Evolutionary conservation across 2,113 vertebrate species (phyloP), one percentile per base, ranked within the genome.

Genomic region (Poecile atricapillus): DNA sequence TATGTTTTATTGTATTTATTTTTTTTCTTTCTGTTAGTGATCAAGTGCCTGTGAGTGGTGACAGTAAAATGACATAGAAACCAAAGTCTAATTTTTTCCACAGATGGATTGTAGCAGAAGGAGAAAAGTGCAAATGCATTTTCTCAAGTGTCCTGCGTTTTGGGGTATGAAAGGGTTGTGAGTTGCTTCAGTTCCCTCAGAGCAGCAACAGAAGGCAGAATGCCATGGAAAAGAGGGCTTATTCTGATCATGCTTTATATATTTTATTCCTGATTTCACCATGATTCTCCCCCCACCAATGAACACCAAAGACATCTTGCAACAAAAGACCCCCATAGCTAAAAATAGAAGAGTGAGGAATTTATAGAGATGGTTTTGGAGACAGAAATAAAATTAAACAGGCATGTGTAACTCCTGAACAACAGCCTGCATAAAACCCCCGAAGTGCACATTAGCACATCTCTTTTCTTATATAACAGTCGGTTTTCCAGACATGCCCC

Each of bases 91-190:
- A 52, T 94, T 97, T 98, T 96, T 95, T 21, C n/a, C 92, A 97
- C 97, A 97, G 96, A 96, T 97, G 94, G 96, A 93, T 97, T 94
- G 83, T 79, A 91, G 90, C 95, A 97, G 91, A 96, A 96, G 94
- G 94, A 96, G 76, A 73, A 92, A 97, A 96, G 93, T 96, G 95
- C 75, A 92, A 96, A 97, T 96, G 87, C 77, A 78, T 91, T 95
- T 97, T 97, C 84, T 95, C 83, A 88, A 90, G 90, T 95, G 86
- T 93, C 95, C 92, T 91, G 77, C 2, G 7, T 91, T 96, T 93
- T 65, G 83, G 63, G 74, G 39, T 88, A 77, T 92, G 88, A 74
- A 92, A 83, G 39, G 58, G 37, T 59, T 93, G 53, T 53, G 78
- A 87, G 93, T 93, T 89, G 80, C 56, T 94, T 95, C 90, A 52